Evolutionary conservation across 1,140 invertebrate species (phyloP).

Genomic region (Nasonia longicornis): DNA sequence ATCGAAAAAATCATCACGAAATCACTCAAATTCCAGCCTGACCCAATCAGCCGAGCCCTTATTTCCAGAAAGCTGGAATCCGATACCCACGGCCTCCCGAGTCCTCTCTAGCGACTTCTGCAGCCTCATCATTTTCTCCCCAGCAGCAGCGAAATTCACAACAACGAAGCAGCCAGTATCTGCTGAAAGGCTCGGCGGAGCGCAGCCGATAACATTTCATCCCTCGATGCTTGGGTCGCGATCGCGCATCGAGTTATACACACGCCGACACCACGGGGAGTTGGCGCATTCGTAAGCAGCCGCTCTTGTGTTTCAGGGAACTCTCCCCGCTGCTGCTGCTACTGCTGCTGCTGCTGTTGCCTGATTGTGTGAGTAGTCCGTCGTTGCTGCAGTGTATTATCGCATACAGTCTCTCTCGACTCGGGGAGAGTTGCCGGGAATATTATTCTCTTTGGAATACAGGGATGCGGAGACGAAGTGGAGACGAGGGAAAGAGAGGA

Average conservation of each 20-base stretch:
- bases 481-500: background rate
- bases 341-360: too few relatives aligned
- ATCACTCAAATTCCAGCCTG: background rate
- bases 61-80: background rate
- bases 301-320: background rate
- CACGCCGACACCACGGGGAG: background rate
- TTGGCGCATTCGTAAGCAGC: background rate
- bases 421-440: background rate
- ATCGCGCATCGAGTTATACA: background rate
- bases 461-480: too few relatives aligned
- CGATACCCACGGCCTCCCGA: background rate
- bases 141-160: background rate
- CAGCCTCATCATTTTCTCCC: background rate
- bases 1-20: background rate
- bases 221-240: slow-evolving; percentile 1
- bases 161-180: background rate
- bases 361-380: too few relatives aligned
- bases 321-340: background rate
- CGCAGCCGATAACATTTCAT: slow-evolving; percentile 14
- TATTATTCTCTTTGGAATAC: too few relatives aligned
- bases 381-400: background rate
- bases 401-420: background rate
- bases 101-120: background rate
- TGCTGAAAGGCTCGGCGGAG: background rate
- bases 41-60: background rate